These are phyloP conservation scores for Aurelia coerulea DNA, from an alignment of 30 jellyfish, hydroid and myxozoan genomes.

Conservation along the genomic window DNA sequence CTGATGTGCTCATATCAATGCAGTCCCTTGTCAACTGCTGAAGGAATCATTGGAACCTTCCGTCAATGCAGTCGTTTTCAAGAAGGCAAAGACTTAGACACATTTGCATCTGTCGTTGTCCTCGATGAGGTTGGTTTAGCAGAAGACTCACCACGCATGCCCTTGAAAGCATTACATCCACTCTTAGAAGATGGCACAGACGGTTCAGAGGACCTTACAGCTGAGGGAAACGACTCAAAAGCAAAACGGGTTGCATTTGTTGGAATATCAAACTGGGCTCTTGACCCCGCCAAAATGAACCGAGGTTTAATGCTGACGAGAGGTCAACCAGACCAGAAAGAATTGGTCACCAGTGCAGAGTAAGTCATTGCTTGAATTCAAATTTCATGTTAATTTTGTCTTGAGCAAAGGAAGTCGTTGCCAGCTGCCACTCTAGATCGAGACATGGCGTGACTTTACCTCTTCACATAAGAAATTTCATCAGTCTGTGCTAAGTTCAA, in stretches of 20 bases:
- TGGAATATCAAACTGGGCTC: slow-evolving; percentile 86
- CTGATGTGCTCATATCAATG: slow-evolving; percentile 88
- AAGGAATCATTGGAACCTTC: slow-evolving; percentile 66
- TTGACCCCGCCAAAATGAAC: slow-evolving; percentile 87
- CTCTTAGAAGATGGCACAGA: slow-evolving; percentile 90
- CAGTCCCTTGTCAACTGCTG: slow-evolving; percentile 87
- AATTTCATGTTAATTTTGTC: neutral
- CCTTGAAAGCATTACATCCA: slow-evolving; percentile 87
- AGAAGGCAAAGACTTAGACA: slow-evolving; percentile 75
- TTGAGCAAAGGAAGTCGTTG: no score
- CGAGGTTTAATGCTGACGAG: slow-evolving; percentile 80
- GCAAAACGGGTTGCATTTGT: slow-evolving; percentile 78
- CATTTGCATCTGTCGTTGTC: slow-evolving; percentile 82
- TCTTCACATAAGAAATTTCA: no score
- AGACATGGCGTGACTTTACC: no score
- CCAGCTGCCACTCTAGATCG: no score
- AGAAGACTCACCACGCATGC: slow-evolving; percentile 91
- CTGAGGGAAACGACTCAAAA: slow-evolving; percentile 51
- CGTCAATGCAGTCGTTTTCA: slow-evolving; percentile 84
- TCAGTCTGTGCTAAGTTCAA: no score
- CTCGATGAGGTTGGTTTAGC: slow-evolving; percentile 91
- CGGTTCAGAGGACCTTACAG: slow-evolving; percentile 86
- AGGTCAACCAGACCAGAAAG: slow-evolving; percentile 69
- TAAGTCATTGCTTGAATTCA: neutral
- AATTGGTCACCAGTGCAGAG: slow-evolving; percentile 77